Percentiles rank a stretch among this genome's conserved stretches.
Conservation (phyloP, 2,113 vertebrate species). For the Megaceryle torquata region DNA sequence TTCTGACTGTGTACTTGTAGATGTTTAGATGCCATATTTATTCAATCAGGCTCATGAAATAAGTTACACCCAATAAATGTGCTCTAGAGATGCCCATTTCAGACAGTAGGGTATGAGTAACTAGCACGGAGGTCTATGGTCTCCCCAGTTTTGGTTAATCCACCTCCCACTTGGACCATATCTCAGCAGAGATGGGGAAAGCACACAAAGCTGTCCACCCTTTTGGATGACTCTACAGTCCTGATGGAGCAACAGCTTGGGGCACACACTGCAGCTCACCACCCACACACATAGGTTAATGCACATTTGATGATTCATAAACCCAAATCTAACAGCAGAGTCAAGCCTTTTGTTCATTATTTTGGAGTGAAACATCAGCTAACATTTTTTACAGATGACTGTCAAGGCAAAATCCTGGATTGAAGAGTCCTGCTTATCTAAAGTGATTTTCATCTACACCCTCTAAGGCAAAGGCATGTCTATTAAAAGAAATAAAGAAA, state of each 20-base stretch:
- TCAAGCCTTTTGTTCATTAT: conserved; percentile 40
- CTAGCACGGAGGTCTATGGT: conserved; percentile 27
- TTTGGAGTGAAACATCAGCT: conserved; percentile 51
- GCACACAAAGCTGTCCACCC: conserved; percentile 46
- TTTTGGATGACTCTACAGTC: conserved; percentile 19
- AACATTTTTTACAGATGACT: conserved; percentile 65
- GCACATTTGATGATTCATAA: conserved; percentile 64
- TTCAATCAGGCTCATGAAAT: conserved; percentile 62
- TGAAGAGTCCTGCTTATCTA: conserved; percentile 52
- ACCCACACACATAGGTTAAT: conserved; percentile 55
- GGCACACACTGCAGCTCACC: conserved; percentile 32
- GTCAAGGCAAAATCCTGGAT: conserved; percentile 47
- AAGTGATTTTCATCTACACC: conserved; percentile 32
- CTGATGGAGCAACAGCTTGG: conserved; percentile 31
- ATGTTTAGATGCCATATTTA: conserved; percentile 56
- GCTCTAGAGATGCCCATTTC: conserved; percentile 46
- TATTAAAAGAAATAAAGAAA: conserved; percentile 61
- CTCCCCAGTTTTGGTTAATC: conserved; percentile 44
- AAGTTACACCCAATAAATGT: conserved; percentile 65
- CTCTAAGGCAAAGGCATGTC: conserved; percentile 33
- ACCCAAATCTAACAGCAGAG: conserved; percentile 16
- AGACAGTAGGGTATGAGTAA: conserved; percentile 57
- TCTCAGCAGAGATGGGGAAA: conserved; percentile 20
- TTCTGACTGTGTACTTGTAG: conserved; percentile 52
- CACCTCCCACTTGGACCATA: conserved; percentile 47